Evolutionary conservation across 2,113 vertebrate species (phyloP).

Genomic region (Pavo muticus): DNA sequence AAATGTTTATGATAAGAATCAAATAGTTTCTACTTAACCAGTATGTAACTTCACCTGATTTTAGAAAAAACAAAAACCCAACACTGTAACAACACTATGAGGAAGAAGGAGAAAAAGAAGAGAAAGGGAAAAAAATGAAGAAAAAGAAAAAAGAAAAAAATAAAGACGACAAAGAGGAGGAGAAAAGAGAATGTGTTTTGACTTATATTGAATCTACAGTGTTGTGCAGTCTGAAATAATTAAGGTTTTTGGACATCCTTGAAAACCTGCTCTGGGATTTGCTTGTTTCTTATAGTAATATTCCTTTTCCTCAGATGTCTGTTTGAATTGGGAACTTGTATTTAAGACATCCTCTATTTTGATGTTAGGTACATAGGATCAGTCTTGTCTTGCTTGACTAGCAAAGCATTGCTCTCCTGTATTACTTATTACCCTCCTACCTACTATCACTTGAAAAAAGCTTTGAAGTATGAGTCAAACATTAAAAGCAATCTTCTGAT

Average conservation of each 20-base stretch:
- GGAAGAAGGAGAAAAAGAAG: not conserved
- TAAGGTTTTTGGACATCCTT: not conserved
- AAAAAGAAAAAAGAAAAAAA: not conserved
- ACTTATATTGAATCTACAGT: not conserved
- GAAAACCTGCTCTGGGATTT: not conserved
- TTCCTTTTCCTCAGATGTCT: not conserved
- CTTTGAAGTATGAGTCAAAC: slow-evolving; percentile 48
- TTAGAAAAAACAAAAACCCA: not conserved
- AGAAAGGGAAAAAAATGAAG: not conserved
- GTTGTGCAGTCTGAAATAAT: not conserved
- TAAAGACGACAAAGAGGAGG: not conserved
- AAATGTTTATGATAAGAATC: not conserved
- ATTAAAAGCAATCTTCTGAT: not conserved
- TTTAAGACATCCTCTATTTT: not conserved
- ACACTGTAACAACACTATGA: not conserved
- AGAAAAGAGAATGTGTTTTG: not conserved
- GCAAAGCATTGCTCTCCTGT: not conserved
- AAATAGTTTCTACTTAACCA: not conserved
- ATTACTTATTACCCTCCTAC: slow-evolving; percentile 41
- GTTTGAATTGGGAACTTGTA: not conserved
- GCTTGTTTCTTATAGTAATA: not conserved
- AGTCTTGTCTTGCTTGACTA: slow-evolving; percentile 7
- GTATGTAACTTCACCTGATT: not conserved
- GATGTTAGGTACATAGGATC: not conserved
- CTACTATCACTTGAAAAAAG: slow-evolving; percentile 11